These are phyloP conservation scores for Apolygus lucorum DNA, from an alignment of 1,140 invertebrate genomes.

Conservation along the genomic window DNA sequence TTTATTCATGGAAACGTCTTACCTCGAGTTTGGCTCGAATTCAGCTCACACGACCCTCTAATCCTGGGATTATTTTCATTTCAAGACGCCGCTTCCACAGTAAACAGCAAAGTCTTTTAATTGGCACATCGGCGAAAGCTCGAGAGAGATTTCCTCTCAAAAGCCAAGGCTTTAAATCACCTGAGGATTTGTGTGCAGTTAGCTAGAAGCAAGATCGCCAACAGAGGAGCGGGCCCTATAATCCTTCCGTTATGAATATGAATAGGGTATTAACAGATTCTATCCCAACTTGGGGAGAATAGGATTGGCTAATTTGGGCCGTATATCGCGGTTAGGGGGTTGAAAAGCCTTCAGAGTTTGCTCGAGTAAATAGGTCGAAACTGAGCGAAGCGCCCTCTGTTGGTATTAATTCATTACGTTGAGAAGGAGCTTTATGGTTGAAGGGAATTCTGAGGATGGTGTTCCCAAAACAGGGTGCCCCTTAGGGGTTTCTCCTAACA, in stretches of 20 bases:
- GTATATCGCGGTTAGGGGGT: constrained; percentile 7
- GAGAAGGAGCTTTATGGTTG: not conserved
- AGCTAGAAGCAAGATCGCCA: not conserved
- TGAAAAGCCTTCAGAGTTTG: not conserved
- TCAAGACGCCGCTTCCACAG: not conserved
- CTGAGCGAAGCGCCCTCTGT: not conserved
- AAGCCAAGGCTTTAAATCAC: constrained; percentile 8
- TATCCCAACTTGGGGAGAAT: constrained; percentile 9
- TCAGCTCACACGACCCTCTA: too few relatives aligned
- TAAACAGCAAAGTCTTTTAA: constrained; percentile 1
- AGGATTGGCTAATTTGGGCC: constrained; percentile 14
- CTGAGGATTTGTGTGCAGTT: constrained; percentile 3
- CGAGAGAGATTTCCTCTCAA: not conserved
- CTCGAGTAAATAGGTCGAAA: constrained; percentile 10
- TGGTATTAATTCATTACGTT: constrained; percentile 9
- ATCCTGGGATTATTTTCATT: too few relatives aligned
- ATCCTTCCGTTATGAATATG: constrained; percentile 15
- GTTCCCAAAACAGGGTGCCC: not conserved
- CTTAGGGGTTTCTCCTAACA: not conserved
- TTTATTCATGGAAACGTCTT: too few relatives aligned
- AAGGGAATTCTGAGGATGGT: not conserved
- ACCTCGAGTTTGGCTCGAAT: too few relatives aligned
- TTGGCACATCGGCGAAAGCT: not conserved
- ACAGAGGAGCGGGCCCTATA: not conserved
- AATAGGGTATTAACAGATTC: constrained; percentile 16